Conservation (phyloP, 2,113 vertebrate species). For the Pao palembangensis region DNA sequence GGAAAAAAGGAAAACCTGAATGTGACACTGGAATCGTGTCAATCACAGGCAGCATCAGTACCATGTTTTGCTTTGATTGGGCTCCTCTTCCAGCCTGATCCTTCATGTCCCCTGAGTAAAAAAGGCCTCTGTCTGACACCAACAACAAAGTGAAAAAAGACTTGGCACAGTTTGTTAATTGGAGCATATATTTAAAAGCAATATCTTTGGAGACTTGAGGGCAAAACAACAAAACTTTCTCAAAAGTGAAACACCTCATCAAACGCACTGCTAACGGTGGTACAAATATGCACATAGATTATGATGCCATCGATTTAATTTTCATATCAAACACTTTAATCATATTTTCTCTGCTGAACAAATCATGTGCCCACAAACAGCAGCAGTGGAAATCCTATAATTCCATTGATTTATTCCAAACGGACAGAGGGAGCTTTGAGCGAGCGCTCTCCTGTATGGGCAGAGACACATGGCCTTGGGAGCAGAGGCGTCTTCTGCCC, state of each 20-base stretch:
- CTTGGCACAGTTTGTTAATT: constrained; percentile 42
- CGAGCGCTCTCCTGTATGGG: constrained; percentile 4
- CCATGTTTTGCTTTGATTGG: constrained; percentile 28
- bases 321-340: too few relatives aligned
- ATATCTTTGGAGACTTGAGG: constrained; percentile 31
- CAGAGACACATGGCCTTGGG: constrained; percentile 9
- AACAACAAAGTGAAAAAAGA: constrained; percentile 35
- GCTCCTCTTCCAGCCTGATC: constrained; percentile 6
- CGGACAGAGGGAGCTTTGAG: neutral
- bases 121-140: constrained; percentile 9
- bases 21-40: neutral
- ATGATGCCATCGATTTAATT: too few relatives aligned
- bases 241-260: constrained; percentile 18
- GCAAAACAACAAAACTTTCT: constrained; percentile 34
- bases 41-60: constrained; percentile 7
- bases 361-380: too few relatives aligned
- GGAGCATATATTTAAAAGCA: constrained; percentile 33
- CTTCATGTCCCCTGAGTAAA: constrained; percentile 27
- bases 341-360: too few relatives aligned
- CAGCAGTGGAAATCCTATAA: too few relatives aligned
- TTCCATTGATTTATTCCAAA: too few relatives aligned
- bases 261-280: constrained; percentile 4
- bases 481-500: constrained; percentile 8
- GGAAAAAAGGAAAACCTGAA: neutral
- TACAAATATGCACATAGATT: too few relatives aligned